Conservation (phyloP, 2,888 invertebrate genomes). For the Pyrrhosoma nymphula region DNA sequence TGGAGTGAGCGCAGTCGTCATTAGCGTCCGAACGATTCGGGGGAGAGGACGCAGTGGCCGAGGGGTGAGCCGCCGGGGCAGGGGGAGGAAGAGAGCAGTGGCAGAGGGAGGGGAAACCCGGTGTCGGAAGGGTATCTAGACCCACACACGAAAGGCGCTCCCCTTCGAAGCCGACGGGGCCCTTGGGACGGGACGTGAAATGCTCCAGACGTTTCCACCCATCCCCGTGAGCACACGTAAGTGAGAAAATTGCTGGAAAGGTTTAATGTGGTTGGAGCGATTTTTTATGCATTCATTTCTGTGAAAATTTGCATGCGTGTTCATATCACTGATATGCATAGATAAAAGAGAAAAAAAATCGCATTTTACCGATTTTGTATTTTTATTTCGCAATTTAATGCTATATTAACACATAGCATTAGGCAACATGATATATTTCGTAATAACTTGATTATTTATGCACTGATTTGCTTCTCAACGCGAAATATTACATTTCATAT, state of each 20-base stretch:
- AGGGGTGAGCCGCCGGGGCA: background rate
- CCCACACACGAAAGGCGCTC: background rate
- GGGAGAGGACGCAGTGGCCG: background rate
- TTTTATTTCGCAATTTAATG: too few relatives aligned
- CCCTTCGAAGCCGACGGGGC: background rate
- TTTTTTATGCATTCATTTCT: too few relatives aligned
- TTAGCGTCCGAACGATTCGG: background rate
- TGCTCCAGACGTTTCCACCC: background rate
- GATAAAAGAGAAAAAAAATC: too few relatives aligned
- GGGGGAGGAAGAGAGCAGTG: background rate
- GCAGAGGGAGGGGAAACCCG: background rate
- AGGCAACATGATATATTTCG: too few relatives aligned
- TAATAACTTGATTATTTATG: too few relatives aligned
- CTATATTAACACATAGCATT: too few relatives aligned
- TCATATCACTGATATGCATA: too few relatives aligned
- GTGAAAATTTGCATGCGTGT: too few relatives aligned
- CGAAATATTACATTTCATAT: too few relatives aligned
- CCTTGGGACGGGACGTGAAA: conserved; percentile 4
- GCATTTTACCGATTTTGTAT: too few relatives aligned
- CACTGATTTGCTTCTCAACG: too few relatives aligned
- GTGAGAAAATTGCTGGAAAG: background rate
- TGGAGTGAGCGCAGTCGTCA: background rate
- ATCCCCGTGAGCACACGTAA: background rate
- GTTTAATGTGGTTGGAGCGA: background rate
- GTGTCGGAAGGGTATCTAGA: background rate